Base-by-base conservation (phyloP, 2,888 invertebrate genomes). In the Theodoxus fluviatilis region DNA sequence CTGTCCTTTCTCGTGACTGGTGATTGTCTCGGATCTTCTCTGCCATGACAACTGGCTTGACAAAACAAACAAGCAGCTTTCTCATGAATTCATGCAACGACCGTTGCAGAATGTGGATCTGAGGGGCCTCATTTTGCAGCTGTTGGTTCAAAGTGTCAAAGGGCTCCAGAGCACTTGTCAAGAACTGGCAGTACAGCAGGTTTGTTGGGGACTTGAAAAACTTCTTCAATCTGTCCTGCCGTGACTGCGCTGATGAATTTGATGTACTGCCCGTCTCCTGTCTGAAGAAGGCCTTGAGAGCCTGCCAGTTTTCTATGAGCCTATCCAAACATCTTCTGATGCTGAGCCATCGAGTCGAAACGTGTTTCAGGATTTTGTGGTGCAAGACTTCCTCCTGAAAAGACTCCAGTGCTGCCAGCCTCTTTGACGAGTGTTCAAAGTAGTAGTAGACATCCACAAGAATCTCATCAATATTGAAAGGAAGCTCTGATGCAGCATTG, bases 181-280 rank as follows among this genome's bases (percentile, higher is more conserved):
- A 12, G 33, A 37, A 55, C 35, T 35, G 9, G 67, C 49, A 67
- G 55, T 37, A 33, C 33, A 67, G 52, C 37, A 3, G 31, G 67
- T 57, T 57, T 28, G 57, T 57, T 12, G 57, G 57, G 6, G 52
- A 52, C 52, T 12, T 12, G 22, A 22, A 33, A 18, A 61, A 61
- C 6, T 33, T 28, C 22, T 61, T 61, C 35, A 35, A n/a, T 9
- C 35, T 31, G 3, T 33, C 31, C 31, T 25, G 2, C n/a, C 61
- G 33, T n/a, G 22, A 3, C 12, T 33, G 18, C 7, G 61, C 61
- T 18, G n/a, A 35, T 31, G 61, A 61, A 1, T 28, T 61, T 7
- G 33, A 4, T 9, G 61, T 15, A n/a, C 12, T 25, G 15, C 22
- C 35, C 18, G 33, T 7, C 18, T 33, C 61, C n/a, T 61, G n/a